These are phyloP conservation scores for Lasioglossum marginatum DNA, from an alignment of 2,888 invertebrate genomes.

Conservation along the genomic window DNA sequence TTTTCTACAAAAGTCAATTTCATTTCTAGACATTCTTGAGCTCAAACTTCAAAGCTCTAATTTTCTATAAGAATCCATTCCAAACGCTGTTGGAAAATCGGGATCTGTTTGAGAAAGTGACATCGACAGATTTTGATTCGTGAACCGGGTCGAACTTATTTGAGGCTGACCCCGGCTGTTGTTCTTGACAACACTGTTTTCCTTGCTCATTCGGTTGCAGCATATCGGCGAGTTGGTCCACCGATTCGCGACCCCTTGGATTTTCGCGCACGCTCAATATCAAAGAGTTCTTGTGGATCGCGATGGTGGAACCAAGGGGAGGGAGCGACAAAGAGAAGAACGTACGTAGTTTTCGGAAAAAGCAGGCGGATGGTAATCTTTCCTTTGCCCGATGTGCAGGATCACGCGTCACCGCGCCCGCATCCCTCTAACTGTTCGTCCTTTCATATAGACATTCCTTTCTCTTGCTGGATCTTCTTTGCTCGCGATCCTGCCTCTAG, in stretches of 20 bases:
- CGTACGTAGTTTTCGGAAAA: conserved; percentile 73
- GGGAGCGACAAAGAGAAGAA: conserved; percentile 56
- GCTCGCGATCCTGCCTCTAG: conserved; percentile 35
- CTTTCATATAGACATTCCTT: conserved; percentile 83
- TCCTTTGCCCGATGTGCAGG: conserved; percentile 84
- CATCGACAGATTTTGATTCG: background rate
- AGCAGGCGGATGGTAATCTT: conserved; percentile 79
- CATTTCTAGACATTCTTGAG: no score
- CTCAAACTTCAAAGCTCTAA: background rate
- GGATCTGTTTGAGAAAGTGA: background rate
- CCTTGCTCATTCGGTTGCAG: conserved; percentile 52
- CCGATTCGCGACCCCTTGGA: conserved; percentile 55
- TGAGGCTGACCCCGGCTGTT: background rate
- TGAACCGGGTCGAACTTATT: background rate
- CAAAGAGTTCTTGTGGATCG: conserved; percentile 68
- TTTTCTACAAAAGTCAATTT: no score
- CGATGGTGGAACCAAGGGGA: conserved; percentile 30
- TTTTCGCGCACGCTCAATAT: conserved; percentile 72
- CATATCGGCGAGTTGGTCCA: conserved; percentile 28
- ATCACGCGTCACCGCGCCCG: conserved; percentile 82
- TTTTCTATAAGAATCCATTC: background rate
- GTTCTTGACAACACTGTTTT: conserved; percentile 56
- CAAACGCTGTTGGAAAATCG: background rate
- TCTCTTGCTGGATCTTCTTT: conserved; percentile 58
- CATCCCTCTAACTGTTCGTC: conserved; percentile 69